Base-by-base conservation (phyloP, 2,113 vertebrate genomes). In the Clinocottus analis region DNA sequence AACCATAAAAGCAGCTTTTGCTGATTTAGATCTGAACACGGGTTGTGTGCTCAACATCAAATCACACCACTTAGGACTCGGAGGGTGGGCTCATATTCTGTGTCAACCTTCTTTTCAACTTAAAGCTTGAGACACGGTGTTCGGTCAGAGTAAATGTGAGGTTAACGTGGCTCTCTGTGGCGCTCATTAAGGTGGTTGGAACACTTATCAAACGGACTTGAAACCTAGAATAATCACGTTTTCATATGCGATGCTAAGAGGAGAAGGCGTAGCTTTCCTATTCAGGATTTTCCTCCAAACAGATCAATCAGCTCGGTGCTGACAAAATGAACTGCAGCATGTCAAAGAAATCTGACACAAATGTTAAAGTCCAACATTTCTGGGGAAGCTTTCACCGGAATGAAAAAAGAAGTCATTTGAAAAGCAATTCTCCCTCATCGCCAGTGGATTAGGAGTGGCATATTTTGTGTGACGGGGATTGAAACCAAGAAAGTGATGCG, bases 151-250 rank as follows among this genome's bases (percentile, higher is more conserved):
- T 69, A 68, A 69, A 59, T 19, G 64, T 9, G 21, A 66, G 13
- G 17, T n/a, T 60, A 75, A 51, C 27, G 49, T 33, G 17, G 7
- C 61, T 77, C 33, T 80, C 59, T 67, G 59, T 68, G 79, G 64
- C 73, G 77, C 80, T 85, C 68, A 86, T 88, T 86, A 81, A 70
- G 17, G 31, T 23, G 45, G 68, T 31, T 29, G 21, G 59, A 82
- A 60, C 43, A 51, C 25, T 67, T 77, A 72, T 75, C 49, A 78
- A 80, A 80, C 23, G 71, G 83, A 83, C 66, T 73, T 5, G 8
- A 29, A 75, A 76, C 75, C 12, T 61, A 59, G 25, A 51, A 35
- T 49, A 69, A 59, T 37, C 9, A 2, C 16, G 5, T 79, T 43
- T 80, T 72, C 16, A 51, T 70, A 35, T 60, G 27, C 19, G 21